phyloP scores from a whole-genome alignment of 2,888 invertebrate species.

The Scaptodrosophila latifasciaeformis region DNA sequence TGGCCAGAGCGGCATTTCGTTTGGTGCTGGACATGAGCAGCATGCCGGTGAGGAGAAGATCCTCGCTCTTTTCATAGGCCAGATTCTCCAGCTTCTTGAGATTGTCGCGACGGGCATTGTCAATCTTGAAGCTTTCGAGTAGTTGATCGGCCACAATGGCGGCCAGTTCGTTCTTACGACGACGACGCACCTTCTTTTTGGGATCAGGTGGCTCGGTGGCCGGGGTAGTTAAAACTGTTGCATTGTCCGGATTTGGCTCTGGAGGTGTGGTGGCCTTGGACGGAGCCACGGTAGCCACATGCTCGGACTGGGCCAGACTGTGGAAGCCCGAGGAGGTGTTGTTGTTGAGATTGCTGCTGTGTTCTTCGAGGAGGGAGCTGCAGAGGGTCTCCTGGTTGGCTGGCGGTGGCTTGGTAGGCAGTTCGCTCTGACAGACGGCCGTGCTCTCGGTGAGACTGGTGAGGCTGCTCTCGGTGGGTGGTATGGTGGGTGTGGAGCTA shows the following conservation, averaged over 20 bases:
- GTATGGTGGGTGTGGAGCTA: conserved; percentile 12
- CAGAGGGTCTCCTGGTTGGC: conserved; percentile 17
- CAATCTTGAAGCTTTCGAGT: conserved; percentile 74
- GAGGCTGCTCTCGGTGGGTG: conserved; percentile 1
- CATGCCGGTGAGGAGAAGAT: conserved; percentile 72
- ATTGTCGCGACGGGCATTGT: conserved; percentile 73
- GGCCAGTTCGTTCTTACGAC: conserved; percentile 74
- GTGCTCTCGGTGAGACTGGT: neutral
- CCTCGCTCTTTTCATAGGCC: conserved; percentile 74
- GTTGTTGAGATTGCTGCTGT: conserved; percentile 62
- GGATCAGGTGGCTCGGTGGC: conserved; percentile 32
- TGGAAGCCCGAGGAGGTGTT: conserved; percentile 70
- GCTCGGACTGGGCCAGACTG: conserved; percentile 58
- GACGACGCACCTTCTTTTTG: conserved; percentile 68
- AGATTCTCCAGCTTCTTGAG: conserved; percentile 73
- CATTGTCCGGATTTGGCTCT: neutral
- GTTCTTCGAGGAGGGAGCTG: conserved; percentile 49
- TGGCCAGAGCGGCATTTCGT: conserved; percentile 56
- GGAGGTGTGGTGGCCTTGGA: neutral
- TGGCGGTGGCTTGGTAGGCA: conserved; percentile 13
- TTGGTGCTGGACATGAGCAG: conserved; percentile 74
- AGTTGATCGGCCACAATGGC: conserved; percentile 75
- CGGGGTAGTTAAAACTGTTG: neutral
- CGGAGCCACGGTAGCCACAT: conserved; percentile 9
- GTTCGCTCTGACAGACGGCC: conserved; percentile 20